Conservation (phyloP, 2,113 vertebrate species). For the Gymnarchus niloticus region DNA sequence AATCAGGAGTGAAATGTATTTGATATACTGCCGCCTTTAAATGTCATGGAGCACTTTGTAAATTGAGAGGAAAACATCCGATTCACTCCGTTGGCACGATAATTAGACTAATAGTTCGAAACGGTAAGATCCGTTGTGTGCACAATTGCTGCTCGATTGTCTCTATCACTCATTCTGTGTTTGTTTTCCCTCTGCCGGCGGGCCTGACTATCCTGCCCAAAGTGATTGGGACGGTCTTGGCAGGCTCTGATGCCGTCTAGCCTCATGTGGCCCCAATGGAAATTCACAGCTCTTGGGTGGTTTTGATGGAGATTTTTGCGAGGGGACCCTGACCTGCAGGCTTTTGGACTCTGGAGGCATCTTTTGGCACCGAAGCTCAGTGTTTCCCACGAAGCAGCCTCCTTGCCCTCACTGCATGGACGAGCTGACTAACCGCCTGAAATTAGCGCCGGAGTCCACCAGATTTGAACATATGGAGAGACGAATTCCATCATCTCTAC, state of each 20-base stretch:
- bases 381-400: background rate
- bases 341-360: background rate
- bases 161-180: slow-evolving; percentile 28
- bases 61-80: background rate
- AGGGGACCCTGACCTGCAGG: slow-evolving; percentile 6
- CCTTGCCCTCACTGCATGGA: no score
- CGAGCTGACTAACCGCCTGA: background rate
- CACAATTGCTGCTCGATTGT: slow-evolving; percentile 9
- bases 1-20: background rate
- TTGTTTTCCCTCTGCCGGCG: slow-evolving; percentile 23
- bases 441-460: background rate
- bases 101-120: slow-evolving; percentile 11
- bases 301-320: background rate
- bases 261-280: background rate
- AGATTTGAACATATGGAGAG: background rate
- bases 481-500: background rate
- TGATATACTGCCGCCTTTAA: background rate
- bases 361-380: background rate
- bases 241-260: background rate
- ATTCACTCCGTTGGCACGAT: background rate
- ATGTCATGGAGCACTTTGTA: background rate
- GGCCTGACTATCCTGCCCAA: slow-evolving; percentile 27
- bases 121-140: background rate
- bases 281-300: background rate
- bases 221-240: background rate